These are phyloP conservation scores for Magallana nippona DNA, from an alignment of 2,888 invertebrate species.

Conservation along the genomic window DNA sequence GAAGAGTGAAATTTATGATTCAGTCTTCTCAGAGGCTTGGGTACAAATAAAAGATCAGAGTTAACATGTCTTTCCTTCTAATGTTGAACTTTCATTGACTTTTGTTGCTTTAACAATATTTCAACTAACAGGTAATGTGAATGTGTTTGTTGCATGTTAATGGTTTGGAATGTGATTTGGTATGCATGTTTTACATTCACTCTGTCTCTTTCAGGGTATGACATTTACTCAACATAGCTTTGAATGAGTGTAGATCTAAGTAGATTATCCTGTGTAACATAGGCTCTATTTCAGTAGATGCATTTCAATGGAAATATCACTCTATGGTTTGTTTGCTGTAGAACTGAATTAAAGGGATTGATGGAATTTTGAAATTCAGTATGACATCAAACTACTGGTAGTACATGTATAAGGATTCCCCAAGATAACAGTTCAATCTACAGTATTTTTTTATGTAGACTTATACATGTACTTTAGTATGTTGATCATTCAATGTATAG, in stretches of 20 bases:
- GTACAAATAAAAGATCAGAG: not conserved
- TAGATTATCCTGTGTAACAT: not conserved
- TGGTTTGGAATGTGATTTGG: not conserved
- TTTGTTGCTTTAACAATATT: not conserved
- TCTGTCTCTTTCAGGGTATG: not conserved
- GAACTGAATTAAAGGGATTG: too few species aligned
- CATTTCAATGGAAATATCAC: too few species aligned
- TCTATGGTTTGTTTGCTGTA: too few species aligned
- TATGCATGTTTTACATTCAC: slow-evolving; percentile 26
- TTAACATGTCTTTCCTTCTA: slow-evolving; percentile 29
- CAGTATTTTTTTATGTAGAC: too few species aligned
- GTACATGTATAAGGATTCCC: too few species aligned
- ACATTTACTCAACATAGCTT: not conserved
- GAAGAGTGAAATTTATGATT: not conserved
- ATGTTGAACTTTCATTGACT: slow-evolving; percentile 5
- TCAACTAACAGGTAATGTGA: slow-evolving; percentile 17
- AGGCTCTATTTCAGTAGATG: not conserved
- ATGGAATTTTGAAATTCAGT: too few species aligned
- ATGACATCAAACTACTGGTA: too few species aligned
- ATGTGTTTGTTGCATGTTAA: not conserved
- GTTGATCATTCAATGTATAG: too few species aligned
- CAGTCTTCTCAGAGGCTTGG: not conserved
- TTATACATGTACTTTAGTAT: too few species aligned
- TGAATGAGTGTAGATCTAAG: slow-evolving; percentile 1
- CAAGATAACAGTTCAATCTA: too few species aligned